Evolutionary conservation across 1,140 invertebrate genomes (phyloP), one percentile per base, ranked within the genome.

Genomic region (Phthorimaea operculella): DNA sequence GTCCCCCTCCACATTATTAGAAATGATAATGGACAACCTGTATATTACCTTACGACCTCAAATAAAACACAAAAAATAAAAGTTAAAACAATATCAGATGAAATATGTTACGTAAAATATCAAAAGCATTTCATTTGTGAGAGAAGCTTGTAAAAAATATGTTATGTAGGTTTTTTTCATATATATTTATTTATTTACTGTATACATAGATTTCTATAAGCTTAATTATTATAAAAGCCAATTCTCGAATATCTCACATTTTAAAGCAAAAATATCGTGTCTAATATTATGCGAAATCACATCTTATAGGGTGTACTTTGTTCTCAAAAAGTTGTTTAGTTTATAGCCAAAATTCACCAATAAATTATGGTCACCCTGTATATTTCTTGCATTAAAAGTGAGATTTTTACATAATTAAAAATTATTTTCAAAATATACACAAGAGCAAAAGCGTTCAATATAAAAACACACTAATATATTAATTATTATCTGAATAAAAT

Each of bases 41-140:
- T 28, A 28, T 28, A 28, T 28, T 2, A n/a, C n/a, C n/a, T n/a
- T n/a, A 4, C 21, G 21, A 6, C 21, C 21, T 28, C 21, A 28
- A 28, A 28, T 28, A 28, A 28, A 28, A 28, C 2, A 28, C 21
- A 28, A 28, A 28, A 28, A 28, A 28, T 4, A 4, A 2, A 28
- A 28, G 21, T 28, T 28, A 28, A 28, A 28, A 28, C 21, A 28
- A 28, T 28, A 28, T 28, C 21, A 28, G 21, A 4, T 4, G 21
- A 28, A 28, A 28, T 28, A 28, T 28, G 2, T 28, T 28, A 28
- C 6, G 21, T 28, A 60, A 66, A 62, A 64, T 59, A 64, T 70
- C 72, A 39, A 74, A 81, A 76, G 74, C 76, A 79, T 76, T 79
- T 79, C 59, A 62, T 52, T 44, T 50, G 36, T 56, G 57, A 61